These are phyloP conservation scores for Trichogramma dendrolimi DNA, from an alignment of 2,888 invertebrate species.

Conservation along the genomic window DNA sequence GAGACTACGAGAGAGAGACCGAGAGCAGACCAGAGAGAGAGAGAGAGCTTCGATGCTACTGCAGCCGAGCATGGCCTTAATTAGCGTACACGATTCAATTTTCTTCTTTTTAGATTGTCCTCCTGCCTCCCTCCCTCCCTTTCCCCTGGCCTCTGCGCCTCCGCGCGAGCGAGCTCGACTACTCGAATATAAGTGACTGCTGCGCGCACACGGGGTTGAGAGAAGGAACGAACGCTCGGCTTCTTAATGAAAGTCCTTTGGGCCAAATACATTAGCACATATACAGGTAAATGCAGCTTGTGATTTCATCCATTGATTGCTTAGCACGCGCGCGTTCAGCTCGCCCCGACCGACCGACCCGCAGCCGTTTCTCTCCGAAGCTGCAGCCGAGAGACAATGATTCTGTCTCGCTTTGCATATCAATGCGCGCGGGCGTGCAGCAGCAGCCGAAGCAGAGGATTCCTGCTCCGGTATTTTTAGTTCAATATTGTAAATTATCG, in stretches of 20 bases:
- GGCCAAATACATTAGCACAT: too few species aligned
- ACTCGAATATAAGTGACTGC: background rate
- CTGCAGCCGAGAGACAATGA: too few species aligned
- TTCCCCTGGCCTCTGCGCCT: slow-evolving; percentile 7
- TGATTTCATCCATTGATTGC: too few species aligned
- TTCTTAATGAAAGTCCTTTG: slow-evolving; percentile 23
- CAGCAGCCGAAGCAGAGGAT: too few species aligned
- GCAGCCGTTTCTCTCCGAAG: too few species aligned
- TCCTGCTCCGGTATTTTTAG: too few species aligned
- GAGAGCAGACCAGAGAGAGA: slow-evolving; percentile 20
- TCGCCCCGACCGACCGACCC: too few species aligned
- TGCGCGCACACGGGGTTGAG: background rate
- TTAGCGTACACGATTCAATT: slow-evolving; percentile 43
- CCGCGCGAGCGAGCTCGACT: background rate
- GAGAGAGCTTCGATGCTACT: slow-evolving; percentile 9
- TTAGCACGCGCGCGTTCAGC: too few species aligned
- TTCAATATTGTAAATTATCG: too few species aligned
- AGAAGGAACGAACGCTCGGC: slow-evolving; percentile 6
- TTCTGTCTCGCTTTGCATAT: too few species aligned
- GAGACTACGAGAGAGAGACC: slow-evolving; percentile 21
- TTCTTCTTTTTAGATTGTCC: slow-evolving; percentile 30
- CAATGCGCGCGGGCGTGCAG: too few species aligned
- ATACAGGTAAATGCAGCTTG: too few species aligned
- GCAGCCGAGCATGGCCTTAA: slow-evolving; percentile 44
- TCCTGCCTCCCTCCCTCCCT: background rate